phyloP scores from a whole-genome alignment of 37 sponge, comb jelly and placozoan species.

The Aphrocallistes beatrix region DNA sequence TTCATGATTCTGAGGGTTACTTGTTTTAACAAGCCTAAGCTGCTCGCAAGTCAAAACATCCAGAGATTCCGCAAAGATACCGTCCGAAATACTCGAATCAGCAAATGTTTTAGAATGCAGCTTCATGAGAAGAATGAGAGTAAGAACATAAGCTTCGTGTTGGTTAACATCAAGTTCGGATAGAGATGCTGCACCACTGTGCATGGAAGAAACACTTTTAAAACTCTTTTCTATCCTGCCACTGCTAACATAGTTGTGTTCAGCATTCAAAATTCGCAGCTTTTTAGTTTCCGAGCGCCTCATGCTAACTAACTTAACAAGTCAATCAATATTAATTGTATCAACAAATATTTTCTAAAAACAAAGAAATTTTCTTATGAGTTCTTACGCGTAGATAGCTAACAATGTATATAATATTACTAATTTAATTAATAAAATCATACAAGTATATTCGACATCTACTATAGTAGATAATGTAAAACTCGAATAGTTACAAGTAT shows the following conservation, averaged over 20 bases:
- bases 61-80: neutral
- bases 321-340: no score
- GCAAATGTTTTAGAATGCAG: neutral
- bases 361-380: no score
- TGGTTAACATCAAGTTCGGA: neutral
- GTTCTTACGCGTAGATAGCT: no score
- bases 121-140: neutral
- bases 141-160: neutral
- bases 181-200: neutral
- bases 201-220: neutral
- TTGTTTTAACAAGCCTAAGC: constrained; percentile 7
- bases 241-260: neutral
- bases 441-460: no score
- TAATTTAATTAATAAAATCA: no score
- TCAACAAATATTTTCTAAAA: no score
- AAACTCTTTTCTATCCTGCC: neutral
- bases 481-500: no score
- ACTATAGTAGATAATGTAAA: no score
- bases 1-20: constrained; percentile 2
- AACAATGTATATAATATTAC: no score
- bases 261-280: no score
- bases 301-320: no score
- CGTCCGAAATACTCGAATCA: neutral
- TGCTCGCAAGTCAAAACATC: constrained; percentile 9
- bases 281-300: no score